A percentile compares a stretch with the other conserved stretches of the same genome.
phyloP scores from a whole-genome alignment of 2,888 invertebrate species.

The Drosophila fulvimacula region DNA sequence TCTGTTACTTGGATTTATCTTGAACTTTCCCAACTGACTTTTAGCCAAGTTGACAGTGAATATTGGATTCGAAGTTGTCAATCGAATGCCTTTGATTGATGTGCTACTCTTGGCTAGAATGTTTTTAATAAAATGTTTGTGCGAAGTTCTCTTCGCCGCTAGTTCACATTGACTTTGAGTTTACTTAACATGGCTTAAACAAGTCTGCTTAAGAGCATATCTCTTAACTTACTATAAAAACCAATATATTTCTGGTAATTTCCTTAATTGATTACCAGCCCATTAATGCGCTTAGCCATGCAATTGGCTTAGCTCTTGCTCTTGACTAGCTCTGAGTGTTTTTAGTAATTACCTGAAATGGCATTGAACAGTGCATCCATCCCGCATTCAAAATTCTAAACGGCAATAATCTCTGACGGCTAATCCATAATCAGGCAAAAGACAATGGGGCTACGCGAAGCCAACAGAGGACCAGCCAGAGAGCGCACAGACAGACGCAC shows the following conservation, averaged over 20 bases:
- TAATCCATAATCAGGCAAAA: conserved; percentile 47
- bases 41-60: conserved; percentile 4
- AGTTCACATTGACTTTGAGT: not conserved
- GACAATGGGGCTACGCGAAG: conserved; percentile 12
- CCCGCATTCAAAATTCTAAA: conserved; percentile 13
- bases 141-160: not conserved
- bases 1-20: conserved; percentile 25
- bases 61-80: not conserved
- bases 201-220: not conserved
- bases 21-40: conserved; percentile 28
- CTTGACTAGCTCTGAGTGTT: conserved; percentile 7
- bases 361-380: conserved; percentile 16
- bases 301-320: not conserved
- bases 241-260: not conserved
- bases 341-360: conserved; percentile 52
- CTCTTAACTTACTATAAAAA: too few species aligned
- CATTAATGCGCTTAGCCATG: not conserved
- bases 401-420: conserved; percentile 40
- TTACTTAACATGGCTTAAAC: not conserved
- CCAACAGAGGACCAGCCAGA: not conserved
- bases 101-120: not conserved
- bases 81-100: conserved; percentile 8
- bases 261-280: not conserved
- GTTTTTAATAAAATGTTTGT: not conserved
- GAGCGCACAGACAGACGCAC: not conserved